phyloP scores from a whole-genome alignment of 2,113 vertebrate genomes.

The Prunella himalayana region DNA sequence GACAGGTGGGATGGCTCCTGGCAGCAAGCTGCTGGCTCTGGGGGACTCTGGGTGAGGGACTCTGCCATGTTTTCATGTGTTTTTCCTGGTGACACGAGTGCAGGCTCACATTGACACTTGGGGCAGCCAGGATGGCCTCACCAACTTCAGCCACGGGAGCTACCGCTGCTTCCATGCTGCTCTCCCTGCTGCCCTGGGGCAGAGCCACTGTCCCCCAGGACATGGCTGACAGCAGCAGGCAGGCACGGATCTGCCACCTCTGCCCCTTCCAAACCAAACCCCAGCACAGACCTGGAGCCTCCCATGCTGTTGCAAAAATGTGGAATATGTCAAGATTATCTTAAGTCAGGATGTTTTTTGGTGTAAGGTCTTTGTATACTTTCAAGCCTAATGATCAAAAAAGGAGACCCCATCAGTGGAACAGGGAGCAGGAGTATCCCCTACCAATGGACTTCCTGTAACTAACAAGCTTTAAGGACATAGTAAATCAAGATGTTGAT shows the following conservation, averaged over 20 bases:
- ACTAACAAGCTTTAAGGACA: neutral
- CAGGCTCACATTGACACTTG: neutral
- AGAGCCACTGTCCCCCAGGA: neutral
- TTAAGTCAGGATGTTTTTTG: neutral
- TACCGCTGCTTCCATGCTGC: neutral
- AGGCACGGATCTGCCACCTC: accelerated
- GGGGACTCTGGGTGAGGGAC: neutral
- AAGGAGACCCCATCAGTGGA: neutral
- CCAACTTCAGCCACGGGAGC: neutral
- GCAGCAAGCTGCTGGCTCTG: neutral
- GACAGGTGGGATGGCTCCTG: neutral
- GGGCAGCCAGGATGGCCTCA: too few relatives aligned
- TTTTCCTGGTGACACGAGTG: too few relatives aligned
- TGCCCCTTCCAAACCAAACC: neutral
- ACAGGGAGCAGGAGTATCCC: neutral
- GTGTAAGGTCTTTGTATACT: neutral
- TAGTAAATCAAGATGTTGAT: neutral
- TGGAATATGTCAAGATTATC: neutral
- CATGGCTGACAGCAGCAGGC: accelerated
- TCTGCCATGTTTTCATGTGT: neutral
- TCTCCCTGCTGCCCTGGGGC: neutral
- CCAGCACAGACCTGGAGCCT: neutral
- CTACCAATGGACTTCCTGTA: neutral
- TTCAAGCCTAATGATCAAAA: neutral
- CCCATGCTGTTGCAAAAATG: neutral